Evolutionary conservation across 2,888 invertebrate species (phyloP), one percentile per base, ranked within the genome.

Genomic region (Xestobium rufovillosum): DNA sequence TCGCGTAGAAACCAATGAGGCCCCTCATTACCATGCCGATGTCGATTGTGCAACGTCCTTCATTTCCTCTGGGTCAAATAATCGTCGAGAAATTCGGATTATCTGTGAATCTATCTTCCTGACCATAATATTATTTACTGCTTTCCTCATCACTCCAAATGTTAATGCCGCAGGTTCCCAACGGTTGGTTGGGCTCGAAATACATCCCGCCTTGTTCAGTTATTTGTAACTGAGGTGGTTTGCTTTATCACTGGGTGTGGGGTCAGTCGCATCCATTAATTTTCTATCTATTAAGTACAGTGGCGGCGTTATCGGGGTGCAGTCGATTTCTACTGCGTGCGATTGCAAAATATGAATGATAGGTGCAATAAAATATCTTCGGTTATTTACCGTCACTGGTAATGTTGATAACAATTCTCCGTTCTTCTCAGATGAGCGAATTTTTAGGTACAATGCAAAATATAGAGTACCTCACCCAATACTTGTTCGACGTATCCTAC

Each of bases 391-490:
- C 2, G 8, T 26, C 1, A 56, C 47, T 0, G 52, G 52, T 14
- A 55, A 25, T 28, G 52, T 49, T 47, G 16, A 25, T 50, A 53
- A 26, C 54, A 55, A 8, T 36, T 36, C 0, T 42, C 26, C 0
- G 47, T 38, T 10, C 41, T n/a, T 3, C 48, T 17, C 0, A 54
- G 10, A 3, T 32, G 39, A 1, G 46, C 49, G 12, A 42, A 31
- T 3, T 47, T 41, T 2, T 53, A 44, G 0, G 47, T 37, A 25
- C 57, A 56, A 27, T 51, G 42, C 2, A 57, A 31, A 0, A 59
- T 42, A 23, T 56, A 52, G 1, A 54, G 35, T 1, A 50, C 53
- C 38, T 52, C 51, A 3, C 52, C 57, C 10, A 38, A n/a, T n/a
- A 19, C 23, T 19, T n/a, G 23, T 19, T n/a, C 23, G n/a, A 19